Conservation (phyloP, 2,888 invertebrate species). For the Metallyticus violacea region DNA sequence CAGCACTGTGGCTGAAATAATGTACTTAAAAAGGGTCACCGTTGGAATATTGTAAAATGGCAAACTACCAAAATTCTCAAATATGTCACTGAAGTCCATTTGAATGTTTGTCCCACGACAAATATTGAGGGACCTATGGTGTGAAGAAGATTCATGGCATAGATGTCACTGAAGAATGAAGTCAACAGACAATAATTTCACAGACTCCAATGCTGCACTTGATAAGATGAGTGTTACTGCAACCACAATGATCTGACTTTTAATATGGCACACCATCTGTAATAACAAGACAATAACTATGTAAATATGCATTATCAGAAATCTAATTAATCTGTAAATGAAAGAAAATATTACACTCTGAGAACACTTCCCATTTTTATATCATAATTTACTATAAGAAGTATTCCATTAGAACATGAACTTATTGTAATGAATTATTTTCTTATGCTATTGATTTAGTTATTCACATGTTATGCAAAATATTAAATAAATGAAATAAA, state of each 20-base stretch:
- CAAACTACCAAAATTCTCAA: not conserved
- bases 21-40: conserved; percentile 4
- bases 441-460: too few species aligned
- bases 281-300: not conserved
- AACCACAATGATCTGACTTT: not conserved
- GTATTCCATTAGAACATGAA: too few species aligned
- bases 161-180: not conserved
- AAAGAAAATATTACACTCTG: too few species aligned
- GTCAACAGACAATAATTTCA: not conserved
- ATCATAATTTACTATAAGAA: too few species aligned
- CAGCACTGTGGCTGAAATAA: not conserved
- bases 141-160: conserved; percentile 6
- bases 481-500: too few species aligned
- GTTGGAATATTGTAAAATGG: not conserved
- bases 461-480: too few species aligned
- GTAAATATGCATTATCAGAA: not conserved
- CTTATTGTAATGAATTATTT: too few species aligned
- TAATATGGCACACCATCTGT: not conserved
- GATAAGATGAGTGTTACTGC: not conserved
- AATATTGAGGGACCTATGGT: not conserved
- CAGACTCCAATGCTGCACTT: not conserved
- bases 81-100: not conserved
- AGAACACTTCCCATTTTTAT: too few species aligned
- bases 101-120: not conserved
- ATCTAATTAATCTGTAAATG: too few species aligned